Percentiles rank a stretch among this genome's conserved stretches.
Evolutionary conservation across 2,888 invertebrate species (phyloP).

Genomic region (Papilio demoleus): DNA sequence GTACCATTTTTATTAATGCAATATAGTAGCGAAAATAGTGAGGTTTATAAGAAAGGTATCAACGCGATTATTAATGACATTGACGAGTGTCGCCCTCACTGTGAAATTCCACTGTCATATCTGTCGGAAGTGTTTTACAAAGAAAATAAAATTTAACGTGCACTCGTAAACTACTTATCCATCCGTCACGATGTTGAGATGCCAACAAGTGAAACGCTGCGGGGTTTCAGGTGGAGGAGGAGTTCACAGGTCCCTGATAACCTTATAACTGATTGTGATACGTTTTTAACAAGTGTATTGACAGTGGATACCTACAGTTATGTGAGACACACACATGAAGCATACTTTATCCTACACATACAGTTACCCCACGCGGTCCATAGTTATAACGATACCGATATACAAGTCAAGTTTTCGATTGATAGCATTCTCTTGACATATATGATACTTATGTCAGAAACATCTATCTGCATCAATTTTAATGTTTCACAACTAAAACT

Average conservation of each 20-base stretch:
- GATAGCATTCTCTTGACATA: slow-evolving; percentile 7
- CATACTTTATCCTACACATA: not conserved
- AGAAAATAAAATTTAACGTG: too few relatives aligned
- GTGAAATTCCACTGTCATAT: not conserved
- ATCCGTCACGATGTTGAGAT: too few relatives aligned
- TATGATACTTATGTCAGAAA: not conserved
- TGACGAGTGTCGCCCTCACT: not conserved
- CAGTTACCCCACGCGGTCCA: not conserved
- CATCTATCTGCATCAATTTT: not conserved
- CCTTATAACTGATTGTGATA: too few relatives aligned
- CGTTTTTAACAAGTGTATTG: not conserved
- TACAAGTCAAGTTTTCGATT: slow-evolving; percentile 16
- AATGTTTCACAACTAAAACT: not conserved
- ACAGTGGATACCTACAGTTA: not conserved
- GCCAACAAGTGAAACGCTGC: too few relatives aligned
- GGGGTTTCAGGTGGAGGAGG: too few relatives aligned
- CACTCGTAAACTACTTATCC: too few relatives aligned
- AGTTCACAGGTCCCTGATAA: too few relatives aligned
- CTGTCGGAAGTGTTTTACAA: not conserved
- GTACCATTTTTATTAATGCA: not conserved
- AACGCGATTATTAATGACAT: not conserved
- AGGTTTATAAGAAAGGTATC: not conserved
- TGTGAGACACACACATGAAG: not conserved
- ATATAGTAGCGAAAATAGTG: not conserved
- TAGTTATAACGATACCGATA: not conserved